Base-by-base conservation (phyloP, 2,797 vertebrate species). In the Falco naumanni region DNA sequence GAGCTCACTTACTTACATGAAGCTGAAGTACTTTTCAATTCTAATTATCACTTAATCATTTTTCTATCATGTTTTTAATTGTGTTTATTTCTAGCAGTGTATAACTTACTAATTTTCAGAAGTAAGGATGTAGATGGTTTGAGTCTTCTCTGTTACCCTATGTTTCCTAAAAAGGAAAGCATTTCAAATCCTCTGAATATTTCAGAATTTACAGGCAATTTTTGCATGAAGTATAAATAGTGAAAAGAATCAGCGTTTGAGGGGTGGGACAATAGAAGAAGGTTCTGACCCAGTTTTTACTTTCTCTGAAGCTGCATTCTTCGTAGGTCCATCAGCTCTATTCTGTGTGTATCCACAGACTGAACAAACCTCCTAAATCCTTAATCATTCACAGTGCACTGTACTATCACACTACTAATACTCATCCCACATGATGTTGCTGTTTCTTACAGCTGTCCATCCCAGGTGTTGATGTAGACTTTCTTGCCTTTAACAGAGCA, bases 401-500 rank as follows among this genome's bases (percentile, higher is more conserved):
- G 29, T 80, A 37, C 48, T 83, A 57, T 24, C 83, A 39, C 43
- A 74, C 33, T 71, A 51, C 83, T 84, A 89, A 82, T 50, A 17
- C 6, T 14, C 28, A 60, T 37, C 33, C 25, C 26, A 34, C 21
- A 10, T 48, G 59, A 81, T 74, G 54, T 70, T 93, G 57, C 53
- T 74, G 25, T 94, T 93, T 56, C 68, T 89, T 84, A 82, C 63
- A 89, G 84, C 47, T 93, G 4, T 78, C 45, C 53, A 45, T 47
- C 80, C 54, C 72, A 92, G 84, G 84, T 86, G 51, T 65, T 95
- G 61, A 26, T 74, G 41, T 59, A 79, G 16, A 20, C 43, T 91
- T 96, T 87, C 74, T 89, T 87, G 65, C 41, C 54, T 63, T 84
- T 70, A 69, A 68, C 86, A 89, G 54, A 95, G 9, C 29, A 86